Percentiles rank a stretch among this genome's conserved stretches.
phyloP scores from a whole-genome alignment of 64 coral and sea anemone species.

The Pocillopora verrucosa region DNA sequence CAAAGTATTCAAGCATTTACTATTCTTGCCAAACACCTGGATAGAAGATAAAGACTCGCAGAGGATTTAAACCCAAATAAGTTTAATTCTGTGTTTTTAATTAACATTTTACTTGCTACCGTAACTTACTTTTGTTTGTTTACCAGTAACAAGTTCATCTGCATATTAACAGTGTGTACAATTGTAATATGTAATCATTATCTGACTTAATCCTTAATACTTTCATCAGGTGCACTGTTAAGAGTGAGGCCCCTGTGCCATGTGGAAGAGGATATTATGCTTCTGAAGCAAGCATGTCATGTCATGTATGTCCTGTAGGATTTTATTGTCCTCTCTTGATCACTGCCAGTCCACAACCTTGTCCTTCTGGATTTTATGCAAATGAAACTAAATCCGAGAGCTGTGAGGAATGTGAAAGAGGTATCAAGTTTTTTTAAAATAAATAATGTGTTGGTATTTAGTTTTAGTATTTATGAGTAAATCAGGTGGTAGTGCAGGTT shows the following conservation, averaged over 20 bases:
- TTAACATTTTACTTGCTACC: too few species aligned
- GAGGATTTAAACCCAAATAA: too few species aligned
- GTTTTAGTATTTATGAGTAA: too few species aligned
- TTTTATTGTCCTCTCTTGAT: conserved; percentile 67
- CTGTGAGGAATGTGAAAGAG: conserved; percentile 74
- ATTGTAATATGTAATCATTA: neutral
- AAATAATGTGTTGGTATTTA: too few species aligned
- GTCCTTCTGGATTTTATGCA: conserved; percentile 73
- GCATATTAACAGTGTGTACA: too few species aligned
- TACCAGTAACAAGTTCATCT: too few species aligned
- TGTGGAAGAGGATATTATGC: conserved; percentile 80
- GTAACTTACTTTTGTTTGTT: too few species aligned
- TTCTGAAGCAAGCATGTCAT: conserved; percentile 45
- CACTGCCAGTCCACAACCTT: conserved; percentile 45
- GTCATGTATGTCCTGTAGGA: conserved; percentile 53
- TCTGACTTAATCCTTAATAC: neutral
- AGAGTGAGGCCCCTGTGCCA: conserved; percentile 51
- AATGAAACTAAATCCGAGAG: conserved; percentile 51
- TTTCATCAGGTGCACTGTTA: conserved; percentile 58
- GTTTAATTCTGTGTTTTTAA: too few species aligned
- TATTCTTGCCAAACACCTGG: too few species aligned
- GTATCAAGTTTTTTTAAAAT: neutral
- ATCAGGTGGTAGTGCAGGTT: too few species aligned
- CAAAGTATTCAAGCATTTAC: too few species aligned
- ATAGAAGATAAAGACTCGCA: too few species aligned